phyloP scores from a whole-genome alignment of 2,888 invertebrate genomes.

The Geophilus truncorum region DNA sequence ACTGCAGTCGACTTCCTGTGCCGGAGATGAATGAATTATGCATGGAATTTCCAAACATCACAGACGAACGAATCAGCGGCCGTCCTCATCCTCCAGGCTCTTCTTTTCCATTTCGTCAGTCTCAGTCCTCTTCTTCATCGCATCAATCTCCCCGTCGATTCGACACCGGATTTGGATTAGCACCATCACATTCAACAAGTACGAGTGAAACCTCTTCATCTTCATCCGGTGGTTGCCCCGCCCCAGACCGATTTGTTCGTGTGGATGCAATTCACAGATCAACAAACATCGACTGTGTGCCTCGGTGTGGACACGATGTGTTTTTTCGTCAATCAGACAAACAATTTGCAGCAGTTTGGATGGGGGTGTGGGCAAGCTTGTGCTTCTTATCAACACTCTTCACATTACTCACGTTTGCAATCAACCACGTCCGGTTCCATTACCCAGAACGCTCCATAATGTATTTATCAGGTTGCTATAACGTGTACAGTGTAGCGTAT shows the following conservation, averaged over 20 bases:
- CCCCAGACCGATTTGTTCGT: constrained; percentile 45
- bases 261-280: constrained; percentile 41
- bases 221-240: too few species aligned
- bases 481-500: constrained; percentile 50
- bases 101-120: background rate
- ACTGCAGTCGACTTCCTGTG: constrained; percentile 74
- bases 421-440: constrained; percentile 49
- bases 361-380: constrained; percentile 69
- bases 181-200: too few species aligned
- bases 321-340: constrained; percentile 64
- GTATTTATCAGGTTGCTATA: constrained; percentile 50
- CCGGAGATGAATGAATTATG: constrained; percentile 65
- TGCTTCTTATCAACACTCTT: constrained; percentile 56
- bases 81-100: background rate
- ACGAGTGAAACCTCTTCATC: too few species aligned
- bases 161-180: too few species aligned
- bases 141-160: constrained; percentile 39
- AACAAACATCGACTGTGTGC: constrained; percentile 44
- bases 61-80: constrained; percentile 43
- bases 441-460: constrained; percentile 52
- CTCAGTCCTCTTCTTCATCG: background rate
- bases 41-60: constrained; percentile 59
- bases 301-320: constrained; percentile 62
- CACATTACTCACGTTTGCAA: constrained; percentile 49
- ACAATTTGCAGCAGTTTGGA: constrained; percentile 65